Evolutionary conservation across 2,888 invertebrate species (phyloP).

Genomic region (Lamellibrachia satsuma): DNA sequence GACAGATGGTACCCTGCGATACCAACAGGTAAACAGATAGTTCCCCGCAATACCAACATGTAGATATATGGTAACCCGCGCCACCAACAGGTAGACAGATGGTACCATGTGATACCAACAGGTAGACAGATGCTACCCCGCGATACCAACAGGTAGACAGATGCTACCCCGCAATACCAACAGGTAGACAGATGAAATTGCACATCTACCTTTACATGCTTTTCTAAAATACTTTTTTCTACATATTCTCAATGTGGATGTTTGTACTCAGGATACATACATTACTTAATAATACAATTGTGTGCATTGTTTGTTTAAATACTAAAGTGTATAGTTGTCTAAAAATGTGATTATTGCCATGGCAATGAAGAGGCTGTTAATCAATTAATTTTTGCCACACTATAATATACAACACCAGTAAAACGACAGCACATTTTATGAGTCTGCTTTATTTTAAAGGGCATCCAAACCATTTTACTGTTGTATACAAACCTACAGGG

Average conservation of each 20-base stretch:
- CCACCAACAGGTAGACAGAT: no score
- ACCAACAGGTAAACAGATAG: neutral
- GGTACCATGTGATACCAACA: neutral
- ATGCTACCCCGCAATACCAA: no score
- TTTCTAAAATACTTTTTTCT: neutral
- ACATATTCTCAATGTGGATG: neutral
- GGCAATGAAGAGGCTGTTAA: no score
- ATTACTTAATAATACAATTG: neutral
- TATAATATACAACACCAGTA: neutral
- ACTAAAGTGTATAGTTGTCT: neutral
- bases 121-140: no score
- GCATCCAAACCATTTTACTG: neutral
- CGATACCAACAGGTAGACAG: no score
- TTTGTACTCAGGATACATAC: neutral
- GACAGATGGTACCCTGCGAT: no score
- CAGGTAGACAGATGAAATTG: neutral
- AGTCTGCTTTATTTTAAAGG: neutral
- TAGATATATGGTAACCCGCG: no score
- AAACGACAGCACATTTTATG: neutral
- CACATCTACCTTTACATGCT: neutral
- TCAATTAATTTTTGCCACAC: no score
- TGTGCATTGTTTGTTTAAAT: neutral
- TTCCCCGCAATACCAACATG: neutral
- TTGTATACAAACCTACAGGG: neutral
- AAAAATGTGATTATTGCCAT: no score